Base-by-base conservation (phyloP, 2,113 vertebrate genomes). In the Varanus salvator region DNA sequence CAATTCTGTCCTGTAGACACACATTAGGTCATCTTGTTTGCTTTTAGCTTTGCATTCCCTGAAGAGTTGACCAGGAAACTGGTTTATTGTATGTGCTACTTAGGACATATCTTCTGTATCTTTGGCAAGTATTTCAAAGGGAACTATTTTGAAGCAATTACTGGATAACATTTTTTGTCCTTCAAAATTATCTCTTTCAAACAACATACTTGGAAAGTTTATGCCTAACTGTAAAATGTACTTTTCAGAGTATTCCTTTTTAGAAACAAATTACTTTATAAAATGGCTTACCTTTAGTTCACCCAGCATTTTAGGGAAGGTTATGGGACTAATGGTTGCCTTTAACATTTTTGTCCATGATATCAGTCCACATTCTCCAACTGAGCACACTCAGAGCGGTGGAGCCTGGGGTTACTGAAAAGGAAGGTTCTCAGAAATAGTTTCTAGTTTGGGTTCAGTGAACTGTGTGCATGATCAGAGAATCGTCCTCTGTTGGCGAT, bases 41-140 rank as follows among this genome's bases (percentile, higher is more conserved):
- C 92, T 95, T 92, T 95, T 85, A 94, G 88, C 87, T 69, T 1
- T 85, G 87, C 80, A 80, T 0, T 93, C 84, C 94, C 86, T 19
- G 83, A 89, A 93, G 92, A 90, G 90, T 81, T 89, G 93, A 94
- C 88, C 93, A 94, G 92, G 91, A 96, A 94, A 93, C 29, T 93
- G 68, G 34, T 89, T 93, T 95, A 95, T 93, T 92, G 91, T 92
- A 87, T 82, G 89, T 94, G 91, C 90, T 91, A 91, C 91, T 96
- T 92, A 91, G 94, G 93, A 95, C 74, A 84, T 50, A 71, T 87
- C 60, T 87, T 85, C 94, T 76, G 86, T 69, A 71, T 87, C 71
- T 87, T 85, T 95, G 95, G 95, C 95, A 93, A 34, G 3, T 38
- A 80, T 90, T 95, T 95, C 95, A 95, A 94, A 96, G 95, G 72